A percentile compares a stretch with the other conserved stretches of the same genome.
Conservation (phyloP, 1,140 invertebrate genomes). For the Diorhabda elongata region DNA sequence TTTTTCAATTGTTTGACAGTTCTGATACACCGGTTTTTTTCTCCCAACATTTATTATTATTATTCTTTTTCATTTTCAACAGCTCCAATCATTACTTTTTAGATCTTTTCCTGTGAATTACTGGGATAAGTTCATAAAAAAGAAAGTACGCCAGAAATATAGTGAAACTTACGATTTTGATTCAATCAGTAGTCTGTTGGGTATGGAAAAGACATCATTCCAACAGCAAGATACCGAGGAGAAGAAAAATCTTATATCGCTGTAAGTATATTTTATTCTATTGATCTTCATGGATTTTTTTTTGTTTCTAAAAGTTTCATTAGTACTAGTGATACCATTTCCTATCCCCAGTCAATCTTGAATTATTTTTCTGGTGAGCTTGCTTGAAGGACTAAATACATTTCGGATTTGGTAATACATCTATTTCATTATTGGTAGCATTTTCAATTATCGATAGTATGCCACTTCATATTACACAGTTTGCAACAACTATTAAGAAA, state of each 20-base stretch:
- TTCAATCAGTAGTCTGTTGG: conserved; percentile 88
- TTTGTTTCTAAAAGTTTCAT: too few species aligned
- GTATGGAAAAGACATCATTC: conserved; percentile 91
- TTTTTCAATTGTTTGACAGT: too few species aligned
- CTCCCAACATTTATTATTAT: too few species aligned
- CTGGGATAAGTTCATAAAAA: conserved; percentile 99
- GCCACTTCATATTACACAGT: too few species aligned
- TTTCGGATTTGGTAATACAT: too few species aligned
- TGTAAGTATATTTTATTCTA: conserved; percentile 55
- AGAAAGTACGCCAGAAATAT: conserved; percentile 96
- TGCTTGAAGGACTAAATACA: too few species aligned
- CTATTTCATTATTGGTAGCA: too few species aligned
- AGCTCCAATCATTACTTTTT: conserved; percentile 17
- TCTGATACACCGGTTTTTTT: too few species aligned
- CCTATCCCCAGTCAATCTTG: background rate
- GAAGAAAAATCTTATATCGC: conserved; percentile 65
- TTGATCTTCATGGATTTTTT: too few species aligned
- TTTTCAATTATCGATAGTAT: too few species aligned
- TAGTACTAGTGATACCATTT: background rate
- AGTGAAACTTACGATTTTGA: conserved; percentile 97
- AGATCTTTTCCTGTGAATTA: conserved; percentile 98
- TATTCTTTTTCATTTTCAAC: too few species aligned
- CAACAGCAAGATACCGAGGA: conserved; percentile 73
- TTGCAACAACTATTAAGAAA: too few species aligned
- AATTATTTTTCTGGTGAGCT: conserved; percentile 15